A percentile compares a stretch with the other conserved stretches of the same genome.
These are phyloP conservation scores for Balanococcus diminutus DNA, from an alignment of 2,888 invertebrate species.

Conservation along the genomic window DNA sequence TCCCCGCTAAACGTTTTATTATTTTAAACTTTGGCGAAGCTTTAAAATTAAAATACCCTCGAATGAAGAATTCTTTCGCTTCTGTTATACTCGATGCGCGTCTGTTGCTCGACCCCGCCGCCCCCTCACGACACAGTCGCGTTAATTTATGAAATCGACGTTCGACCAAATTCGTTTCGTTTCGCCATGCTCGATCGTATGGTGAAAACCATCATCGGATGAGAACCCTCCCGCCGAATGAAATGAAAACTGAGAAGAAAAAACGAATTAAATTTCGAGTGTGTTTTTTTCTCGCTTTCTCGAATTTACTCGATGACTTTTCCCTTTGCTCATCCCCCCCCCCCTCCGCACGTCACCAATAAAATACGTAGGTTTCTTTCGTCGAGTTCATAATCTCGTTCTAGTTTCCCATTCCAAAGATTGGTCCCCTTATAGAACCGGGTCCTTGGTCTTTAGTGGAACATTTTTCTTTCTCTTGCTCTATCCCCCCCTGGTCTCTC, in stretches of 20 bases:
- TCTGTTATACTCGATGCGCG: background rate
- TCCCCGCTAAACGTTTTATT: background rate
- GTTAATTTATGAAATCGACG: slow-evolving; percentile 20
- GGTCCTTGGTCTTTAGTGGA: background rate
- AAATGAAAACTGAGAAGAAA: slow-evolving; percentile 28
- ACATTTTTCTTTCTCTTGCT: no score
- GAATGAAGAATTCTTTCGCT: background rate
- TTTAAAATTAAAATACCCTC: background rate
- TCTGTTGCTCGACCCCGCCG: background rate
- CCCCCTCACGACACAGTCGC: background rate
- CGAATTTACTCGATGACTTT: slow-evolving; percentile 25
- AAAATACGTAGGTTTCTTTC: slow-evolving; percentile 4
- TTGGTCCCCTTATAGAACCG: background rate
- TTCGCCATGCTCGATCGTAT: background rate
- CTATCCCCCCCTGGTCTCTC: no score
- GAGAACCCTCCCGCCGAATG: background rate
- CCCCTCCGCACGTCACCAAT: background rate
- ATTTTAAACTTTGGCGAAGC: slow-evolving; percentile 21
- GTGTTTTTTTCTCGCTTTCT: background rate
- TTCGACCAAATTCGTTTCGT: background rate
- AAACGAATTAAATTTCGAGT: slow-evolving; percentile 41
- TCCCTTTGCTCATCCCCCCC: background rate
- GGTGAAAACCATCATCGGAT: background rate
- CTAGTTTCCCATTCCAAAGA: background rate
- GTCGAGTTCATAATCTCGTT: slow-evolving; percentile 7